These are phyloP conservation scores for Entelurus aequoreus DNA, from an alignment of 2,113 vertebrate genomes.

Conservation along the genomic window DNA sequence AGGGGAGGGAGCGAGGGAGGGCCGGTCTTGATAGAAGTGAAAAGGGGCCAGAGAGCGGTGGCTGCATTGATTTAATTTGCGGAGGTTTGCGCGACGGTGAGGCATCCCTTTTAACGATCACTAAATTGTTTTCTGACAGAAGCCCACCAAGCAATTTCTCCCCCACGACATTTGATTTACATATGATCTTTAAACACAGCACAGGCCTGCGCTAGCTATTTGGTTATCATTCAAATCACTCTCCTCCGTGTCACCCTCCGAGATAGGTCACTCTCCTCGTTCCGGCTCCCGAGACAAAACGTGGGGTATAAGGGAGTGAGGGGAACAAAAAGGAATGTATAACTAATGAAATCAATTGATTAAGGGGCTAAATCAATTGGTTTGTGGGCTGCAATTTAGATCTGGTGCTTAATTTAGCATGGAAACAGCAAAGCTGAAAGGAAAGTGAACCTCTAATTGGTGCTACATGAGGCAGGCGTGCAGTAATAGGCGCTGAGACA, in stretches of 20 bases:
- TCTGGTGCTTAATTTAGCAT: slow-evolving; percentile 88
- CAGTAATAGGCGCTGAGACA: slow-evolving; percentile 73
- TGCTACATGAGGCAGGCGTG: slow-evolving; percentile 81
- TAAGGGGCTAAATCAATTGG: slow-evolving; percentile 89
- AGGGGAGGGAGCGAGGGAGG: neutral
- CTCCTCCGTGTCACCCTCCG: slow-evolving; percentile 76
- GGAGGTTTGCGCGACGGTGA: slow-evolving; percentile 74
- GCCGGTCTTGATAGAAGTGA: slow-evolving; percentile 53
- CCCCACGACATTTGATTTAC: slow-evolving; percentile 91
- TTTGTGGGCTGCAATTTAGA: slow-evolving; percentile 83
- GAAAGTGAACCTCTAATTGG: slow-evolving; percentile 81
- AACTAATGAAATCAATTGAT: slow-evolving; percentile 94
- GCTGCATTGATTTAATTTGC: slow-evolving; percentile 76
- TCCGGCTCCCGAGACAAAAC: slow-evolving; percentile 61
- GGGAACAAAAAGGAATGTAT: slow-evolving; percentile 78
- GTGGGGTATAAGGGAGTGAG: slow-evolving; percentile 17
- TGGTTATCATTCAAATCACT: slow-evolving; percentile 90
- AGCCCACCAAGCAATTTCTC: slow-evolving; percentile 79
- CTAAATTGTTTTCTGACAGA: slow-evolving; percentile 95
- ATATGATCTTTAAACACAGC: slow-evolving; percentile 96
- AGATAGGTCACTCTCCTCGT: slow-evolving; percentile 80
- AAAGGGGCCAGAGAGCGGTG: slow-evolving; percentile 61
- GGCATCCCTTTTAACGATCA: slow-evolving; percentile 86
- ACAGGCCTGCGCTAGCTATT: slow-evolving; percentile 73
- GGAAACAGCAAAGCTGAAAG: slow-evolving; percentile 77